These are phyloP conservation scores for Erpobdella octoculata DNA, from an alignment of 2,888 invertebrate species.

Conservation along the genomic window DNA sequence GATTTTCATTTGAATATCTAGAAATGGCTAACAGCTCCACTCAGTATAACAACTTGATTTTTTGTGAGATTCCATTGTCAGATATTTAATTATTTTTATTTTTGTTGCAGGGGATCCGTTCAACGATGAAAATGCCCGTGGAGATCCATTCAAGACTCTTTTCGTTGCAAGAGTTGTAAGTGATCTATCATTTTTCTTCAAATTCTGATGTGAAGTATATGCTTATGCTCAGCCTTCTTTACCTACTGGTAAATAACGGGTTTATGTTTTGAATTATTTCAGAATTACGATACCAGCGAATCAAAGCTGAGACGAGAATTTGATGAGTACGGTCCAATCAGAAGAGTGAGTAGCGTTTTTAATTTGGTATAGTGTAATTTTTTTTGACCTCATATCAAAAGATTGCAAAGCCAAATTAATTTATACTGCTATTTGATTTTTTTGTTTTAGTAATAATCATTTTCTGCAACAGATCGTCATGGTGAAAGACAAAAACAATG, in stretches of 20 bases:
- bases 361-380: background rate
- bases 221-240: background rate
- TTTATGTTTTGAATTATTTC: constrained; percentile 38
- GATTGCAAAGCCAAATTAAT: background rate
- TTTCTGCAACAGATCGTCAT: constrained; percentile 30
- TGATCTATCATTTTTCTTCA: constrained; percentile 42
- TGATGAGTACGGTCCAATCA: constrained; percentile 92
- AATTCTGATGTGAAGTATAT: background rate
- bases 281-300: constrained; percentile 98
- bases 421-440: background rate
- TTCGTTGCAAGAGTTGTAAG: constrained; percentile 92
- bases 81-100: too few species aligned
- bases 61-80: too few species aligned
- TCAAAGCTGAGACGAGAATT: constrained; percentile 93
- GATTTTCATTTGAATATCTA: too few species aligned
- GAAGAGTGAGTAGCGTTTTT: constrained; percentile 65
- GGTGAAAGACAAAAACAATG: constrained; percentile 74
- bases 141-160: constrained; percentile 90
- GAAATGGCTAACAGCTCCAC: too few species aligned
- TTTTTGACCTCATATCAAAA: background rate
- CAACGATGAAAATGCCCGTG: constrained; percentile 67
- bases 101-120: constrained; percentile 83
- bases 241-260: background rate
- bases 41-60: constrained; percentile 34
- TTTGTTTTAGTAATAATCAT: background rate